Evolutionary conservation across 2,888 invertebrate genomes (phyloP).

Genomic region (Molanna angustata): DNA sequence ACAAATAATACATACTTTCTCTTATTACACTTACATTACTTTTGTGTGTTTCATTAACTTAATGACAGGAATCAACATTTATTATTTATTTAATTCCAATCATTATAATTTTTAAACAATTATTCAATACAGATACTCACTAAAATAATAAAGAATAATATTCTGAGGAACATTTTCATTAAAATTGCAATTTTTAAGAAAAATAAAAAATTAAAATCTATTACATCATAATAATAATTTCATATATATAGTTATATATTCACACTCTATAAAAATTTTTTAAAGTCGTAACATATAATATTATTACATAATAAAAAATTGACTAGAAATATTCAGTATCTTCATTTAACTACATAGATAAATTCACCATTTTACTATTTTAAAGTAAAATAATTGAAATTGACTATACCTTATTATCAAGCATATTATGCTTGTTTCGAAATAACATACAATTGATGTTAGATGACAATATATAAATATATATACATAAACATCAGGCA

Average conservation of each 20-base stretch:
- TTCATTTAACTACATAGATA: conserved; percentile 29
- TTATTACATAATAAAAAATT: conserved; percentile 30
- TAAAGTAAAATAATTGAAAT: conserved; percentile 30
- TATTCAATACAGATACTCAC: conserved; percentile 3
- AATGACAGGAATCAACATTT: conserved; percentile 4
- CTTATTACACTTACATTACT: no score
- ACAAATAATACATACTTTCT: no score
- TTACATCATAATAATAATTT: conserved; percentile 14
- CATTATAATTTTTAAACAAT: conserved; percentile 10
- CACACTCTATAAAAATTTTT: conserved; percentile 23
- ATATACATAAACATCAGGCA: conserved; percentile 14
- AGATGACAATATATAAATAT: no score
- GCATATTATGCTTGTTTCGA: conserved; percentile 11
- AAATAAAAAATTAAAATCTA: conserved; percentile 15
- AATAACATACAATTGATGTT: no score
- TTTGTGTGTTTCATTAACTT: no score
- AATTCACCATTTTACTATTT: conserved; percentile 20
- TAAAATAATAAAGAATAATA: conserved; percentile 5
- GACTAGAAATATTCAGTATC: conserved; percentile 31
- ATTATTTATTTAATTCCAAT: conserved; percentile 6
- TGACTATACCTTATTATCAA: conserved; percentile 31
- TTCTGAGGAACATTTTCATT: conserved; percentile 8
- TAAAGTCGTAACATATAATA: conserved; percentile 29
- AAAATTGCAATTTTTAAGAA: conserved; percentile 10
- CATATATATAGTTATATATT: conserved; percentile 13